Percentiles rank a stretch among this genome's conserved stretches.
These are phyloP conservation scores for Rhopalosiphum padi DNA, from an alignment of 1,140 invertebrate species.

Conservation along the genomic window DNA sequence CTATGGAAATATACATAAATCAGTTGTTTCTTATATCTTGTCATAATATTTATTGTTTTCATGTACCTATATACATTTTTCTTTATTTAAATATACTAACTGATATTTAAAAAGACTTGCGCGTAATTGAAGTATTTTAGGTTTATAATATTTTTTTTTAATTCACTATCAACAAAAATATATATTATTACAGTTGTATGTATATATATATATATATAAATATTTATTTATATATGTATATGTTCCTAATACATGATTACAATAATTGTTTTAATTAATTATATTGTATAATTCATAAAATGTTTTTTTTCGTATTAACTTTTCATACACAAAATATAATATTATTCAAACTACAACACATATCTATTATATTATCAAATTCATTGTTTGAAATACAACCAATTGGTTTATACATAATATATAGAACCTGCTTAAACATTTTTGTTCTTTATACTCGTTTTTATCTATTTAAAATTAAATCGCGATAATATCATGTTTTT, in stretches of 20 bases:
- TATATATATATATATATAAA: background rate
- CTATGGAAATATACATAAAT: slow-evolving; percentile 27
- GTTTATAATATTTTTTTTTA: background rate
- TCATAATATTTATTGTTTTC: slow-evolving; percentile 5
- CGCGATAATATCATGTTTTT: slow-evolving; percentile 21
- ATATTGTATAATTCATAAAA: background rate
- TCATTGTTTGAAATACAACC: background rate
- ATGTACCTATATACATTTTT: background rate
- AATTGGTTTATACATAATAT: background rate
- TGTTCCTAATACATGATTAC: background rate
- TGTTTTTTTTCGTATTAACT: slow-evolving; percentile 3
- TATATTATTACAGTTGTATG: background rate
- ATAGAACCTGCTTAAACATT: slow-evolving; percentile 32
- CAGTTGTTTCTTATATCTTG: background rate
- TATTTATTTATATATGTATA: background rate
- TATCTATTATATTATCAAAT: slow-evolving; percentile 28
- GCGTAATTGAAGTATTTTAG: background rate
- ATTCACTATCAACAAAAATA: background rate
- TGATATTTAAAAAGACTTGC: background rate
- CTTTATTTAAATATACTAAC: background rate
- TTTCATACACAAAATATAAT: slow-evolving; percentile 26
- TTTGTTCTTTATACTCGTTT: background rate
- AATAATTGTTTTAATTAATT: background rate
- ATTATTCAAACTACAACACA: slow-evolving; percentile 33
- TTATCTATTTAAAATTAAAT: slow-evolving; percentile 16